phyloP scores from a whole-genome alignment of 2,888 invertebrate genomes.

The Acanthoscelides obtectus region DNA sequence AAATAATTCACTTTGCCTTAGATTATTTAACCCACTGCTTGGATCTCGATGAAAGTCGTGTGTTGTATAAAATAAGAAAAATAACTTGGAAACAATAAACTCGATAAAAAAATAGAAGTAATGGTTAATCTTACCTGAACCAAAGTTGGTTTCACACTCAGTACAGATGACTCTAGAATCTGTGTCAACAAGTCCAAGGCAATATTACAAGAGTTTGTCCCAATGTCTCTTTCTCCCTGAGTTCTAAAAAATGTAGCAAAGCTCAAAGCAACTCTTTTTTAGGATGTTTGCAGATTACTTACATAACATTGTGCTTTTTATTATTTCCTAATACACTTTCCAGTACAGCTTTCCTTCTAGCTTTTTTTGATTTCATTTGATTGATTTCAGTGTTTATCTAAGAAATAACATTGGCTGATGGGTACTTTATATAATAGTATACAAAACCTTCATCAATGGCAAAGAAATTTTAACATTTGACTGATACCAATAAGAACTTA shows the following conservation, averaged over 20 bases:
- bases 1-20: slow-evolving; percentile 9
- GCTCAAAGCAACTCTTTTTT: background rate
- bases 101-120: background rate
- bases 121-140: slow-evolving; percentile 16
- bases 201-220: slow-evolving; percentile 16
- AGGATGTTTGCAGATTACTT: background rate
- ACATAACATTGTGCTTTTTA: slow-evolving; percentile 2
- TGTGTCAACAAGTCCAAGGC: slow-evolving; percentile 18
- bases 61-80: no score
- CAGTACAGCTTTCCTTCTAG: slow-evolving; percentile 21
- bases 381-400: slow-evolving; percentile 13
- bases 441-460: no score
- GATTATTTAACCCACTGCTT: no score
- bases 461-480: background rate
- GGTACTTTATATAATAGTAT: no score
- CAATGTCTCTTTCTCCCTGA: slow-evolving; percentile 8
- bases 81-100: no score
- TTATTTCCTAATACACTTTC: slow-evolving; percentile 21
- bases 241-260: slow-evolving; percentile 6
- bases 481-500: background rate
- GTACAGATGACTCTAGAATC: slow-evolving; percentile 14
- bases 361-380: slow-evolving; percentile 23
- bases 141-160: slow-evolving; percentile 16
- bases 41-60: no score
- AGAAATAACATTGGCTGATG: no score